phyloP scores from a whole-genome alignment of 2,113 vertebrate genomes.

The Menidia beryllina region DNA sequence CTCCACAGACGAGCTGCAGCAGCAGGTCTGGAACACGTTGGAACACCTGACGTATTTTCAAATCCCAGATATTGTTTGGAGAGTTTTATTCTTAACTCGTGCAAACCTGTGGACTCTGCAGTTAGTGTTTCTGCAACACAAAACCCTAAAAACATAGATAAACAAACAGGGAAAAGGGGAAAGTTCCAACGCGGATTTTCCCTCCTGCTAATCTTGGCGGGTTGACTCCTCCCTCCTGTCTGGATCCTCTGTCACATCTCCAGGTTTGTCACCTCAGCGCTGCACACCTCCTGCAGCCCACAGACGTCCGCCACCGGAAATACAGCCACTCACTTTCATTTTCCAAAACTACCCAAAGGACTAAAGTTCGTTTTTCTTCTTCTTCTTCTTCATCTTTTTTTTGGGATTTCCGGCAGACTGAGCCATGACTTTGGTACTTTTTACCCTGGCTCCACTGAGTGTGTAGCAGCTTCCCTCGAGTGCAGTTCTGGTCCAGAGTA shows the following conservation, averaged over 20 bases:
- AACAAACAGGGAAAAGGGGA: slow-evolving; percentile 12
- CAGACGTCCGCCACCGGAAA: slow-evolving; percentile 43
- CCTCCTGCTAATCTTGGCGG: slow-evolving; percentile 70
- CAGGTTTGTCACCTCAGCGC: slow-evolving; percentile 60
- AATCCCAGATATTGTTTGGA: too few species aligned
- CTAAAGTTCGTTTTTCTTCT: too few species aligned
- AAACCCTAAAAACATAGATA: not conserved
- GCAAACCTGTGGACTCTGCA: too few species aligned
- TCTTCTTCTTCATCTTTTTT: slow-evolving; percentile 20
- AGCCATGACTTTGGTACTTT: slow-evolving; percentile 61
- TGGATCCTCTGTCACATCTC: slow-evolving; percentile 58
- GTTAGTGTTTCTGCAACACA: too few species aligned
- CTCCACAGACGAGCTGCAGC: too few species aligned
- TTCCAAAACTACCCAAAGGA: slow-evolving; percentile 23
- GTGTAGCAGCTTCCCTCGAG: slow-evolving; percentile 49
- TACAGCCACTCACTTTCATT: slow-evolving; percentile 12
- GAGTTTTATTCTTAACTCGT: too few species aligned
- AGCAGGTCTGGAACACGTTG: too few species aligned
- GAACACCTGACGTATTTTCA: too few species aligned
- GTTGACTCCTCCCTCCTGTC: slow-evolving; percentile 79
- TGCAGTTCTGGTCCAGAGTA: slow-evolving; percentile 37
- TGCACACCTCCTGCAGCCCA: slow-evolving; percentile 54
- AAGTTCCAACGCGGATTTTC: slow-evolving; percentile 55
- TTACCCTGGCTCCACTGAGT: slow-evolving; percentile 43
- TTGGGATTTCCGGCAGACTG: slow-evolving; percentile 62